phyloP scores from a whole-genome alignment of 1,140 invertebrate species.

The Thaumetopoea pityocampa region DNA sequence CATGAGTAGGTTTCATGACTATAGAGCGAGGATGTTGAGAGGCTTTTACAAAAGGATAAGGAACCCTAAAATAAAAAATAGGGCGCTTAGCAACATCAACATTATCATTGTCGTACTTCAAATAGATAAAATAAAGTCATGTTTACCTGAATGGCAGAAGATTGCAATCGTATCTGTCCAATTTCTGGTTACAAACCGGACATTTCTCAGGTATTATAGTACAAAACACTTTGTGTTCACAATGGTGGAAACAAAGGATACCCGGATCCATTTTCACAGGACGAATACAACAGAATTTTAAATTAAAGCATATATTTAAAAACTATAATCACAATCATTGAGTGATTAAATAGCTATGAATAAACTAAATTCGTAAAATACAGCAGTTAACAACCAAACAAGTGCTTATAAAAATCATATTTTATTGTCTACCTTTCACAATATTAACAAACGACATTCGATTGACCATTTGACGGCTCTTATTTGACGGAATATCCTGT shows the following conservation, averaged over 20 bases:
- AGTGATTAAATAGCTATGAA: slow-evolving; percentile 8
- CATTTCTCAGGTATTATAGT: slow-evolving; percentile 83
- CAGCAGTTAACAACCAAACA: slow-evolving; percentile 24
- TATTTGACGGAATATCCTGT: too few species aligned
- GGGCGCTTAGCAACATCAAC: slow-evolving; percentile 40
- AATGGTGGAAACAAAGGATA: slow-evolving; percentile 90
- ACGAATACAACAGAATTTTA: slow-evolving; percentile 32
- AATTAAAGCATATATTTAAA: slow-evolving; percentile 32
- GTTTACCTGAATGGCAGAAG: slow-evolving; percentile 84
- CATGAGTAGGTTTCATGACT: slow-evolving; percentile 86
- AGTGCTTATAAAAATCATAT: slow-evolving; percentile 34
- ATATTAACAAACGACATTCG: too few species aligned
- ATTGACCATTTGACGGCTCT: too few species aligned
- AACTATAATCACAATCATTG: slow-evolving; percentile 11
- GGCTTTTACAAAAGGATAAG: slow-evolving; percentile 86
- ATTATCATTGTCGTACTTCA: slow-evolving; percentile 16
- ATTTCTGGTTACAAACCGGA: slow-evolving; percentile 80
- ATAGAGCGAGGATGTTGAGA: slow-evolving; percentile 84
- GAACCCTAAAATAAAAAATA: slow-evolving; percentile 78
- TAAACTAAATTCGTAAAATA: slow-evolving; percentile 19
- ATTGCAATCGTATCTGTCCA: slow-evolving; percentile 77
- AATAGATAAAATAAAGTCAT: slow-evolving; percentile 11
- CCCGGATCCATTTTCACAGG: slow-evolving; percentile 80
- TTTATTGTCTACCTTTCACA: slow-evolving; percentile 37
- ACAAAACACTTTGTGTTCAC: slow-evolving; percentile 86